phyloP scores from a whole-genome alignment of 1,140 invertebrate species.

The Cydia pomonella region DNA sequence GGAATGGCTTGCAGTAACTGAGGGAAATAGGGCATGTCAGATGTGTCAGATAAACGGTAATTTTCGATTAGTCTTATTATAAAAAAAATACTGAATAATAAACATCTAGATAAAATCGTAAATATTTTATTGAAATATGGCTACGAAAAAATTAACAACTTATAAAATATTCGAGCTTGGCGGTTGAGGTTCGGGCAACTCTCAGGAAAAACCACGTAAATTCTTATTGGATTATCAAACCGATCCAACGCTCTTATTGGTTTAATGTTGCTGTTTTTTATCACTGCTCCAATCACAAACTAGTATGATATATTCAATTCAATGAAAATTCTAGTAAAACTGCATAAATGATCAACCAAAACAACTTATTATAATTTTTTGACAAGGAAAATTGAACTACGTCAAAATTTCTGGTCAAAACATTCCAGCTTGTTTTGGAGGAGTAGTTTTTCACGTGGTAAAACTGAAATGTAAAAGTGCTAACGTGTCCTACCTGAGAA shows the following conservation, averaged over 20 bases:
- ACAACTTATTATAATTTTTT: conserved; percentile 12
- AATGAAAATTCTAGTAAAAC: background rate
- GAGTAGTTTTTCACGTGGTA: conserved; percentile 36
- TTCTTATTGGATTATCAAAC: background rate
- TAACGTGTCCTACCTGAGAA: conserved; percentile 37
- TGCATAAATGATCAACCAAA: background rate
- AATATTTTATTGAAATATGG: background rate
- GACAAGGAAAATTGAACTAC: conserved; percentile 36
- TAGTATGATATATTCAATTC: background rate
- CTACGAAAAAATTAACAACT: background rate
- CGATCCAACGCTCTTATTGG: background rate
- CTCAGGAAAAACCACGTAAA: background rate
- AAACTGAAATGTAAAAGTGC: conserved; percentile 20
- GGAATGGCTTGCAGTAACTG: background rate
- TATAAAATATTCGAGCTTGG: background rate
- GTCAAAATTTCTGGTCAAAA: conserved; percentile 66
- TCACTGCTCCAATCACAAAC: conserved; percentile 8
- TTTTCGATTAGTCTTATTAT: too few species aligned
- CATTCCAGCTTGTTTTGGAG: conserved; percentile 62
- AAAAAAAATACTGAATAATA: background rate
- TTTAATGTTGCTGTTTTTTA: background rate
- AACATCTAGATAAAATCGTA: background rate
- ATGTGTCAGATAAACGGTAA: background rate
- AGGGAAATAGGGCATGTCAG: too few species aligned
- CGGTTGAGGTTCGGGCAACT: background rate